phyloP scores from a whole-genome alignment of 2,888 invertebrate genomes.

The Heliconius erato region DNA sequence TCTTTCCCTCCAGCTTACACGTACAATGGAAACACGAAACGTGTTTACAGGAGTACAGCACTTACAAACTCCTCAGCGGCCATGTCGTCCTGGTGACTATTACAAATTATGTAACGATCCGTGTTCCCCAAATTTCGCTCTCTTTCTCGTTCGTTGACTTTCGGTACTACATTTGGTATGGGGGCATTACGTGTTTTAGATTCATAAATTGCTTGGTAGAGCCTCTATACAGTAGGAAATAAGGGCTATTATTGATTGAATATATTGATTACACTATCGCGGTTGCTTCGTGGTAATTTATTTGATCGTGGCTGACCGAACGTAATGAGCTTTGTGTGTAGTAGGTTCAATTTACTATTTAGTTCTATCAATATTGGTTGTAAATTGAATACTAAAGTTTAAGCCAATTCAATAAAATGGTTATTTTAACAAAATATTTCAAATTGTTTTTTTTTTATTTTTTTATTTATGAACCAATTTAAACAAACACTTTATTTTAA shows the following conservation, averaged over 20 bases:
- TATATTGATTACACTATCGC: neutral
- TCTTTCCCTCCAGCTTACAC: constrained; percentile 34
- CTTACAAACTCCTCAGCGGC: constrained; percentile 56
- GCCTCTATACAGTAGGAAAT: neutral
- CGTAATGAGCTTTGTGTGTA: too few relatives aligned
- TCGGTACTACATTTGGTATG: neutral
- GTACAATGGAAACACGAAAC: constrained; percentile 21
- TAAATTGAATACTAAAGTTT: too few relatives aligned
- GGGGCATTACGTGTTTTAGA: neutral
- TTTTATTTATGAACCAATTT: too few relatives aligned
- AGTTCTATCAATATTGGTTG: too few relatives aligned
- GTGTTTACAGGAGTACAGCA: constrained; percentile 41
- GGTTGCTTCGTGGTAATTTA: too few relatives aligned
- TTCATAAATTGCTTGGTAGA: neutral
- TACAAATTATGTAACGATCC: constrained; percentile 80
- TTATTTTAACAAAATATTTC: too few relatives aligned
- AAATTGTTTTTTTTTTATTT: too few relatives aligned
- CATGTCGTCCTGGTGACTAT: constrained; percentile 72
- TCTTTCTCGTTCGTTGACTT: constrained; percentile 23
- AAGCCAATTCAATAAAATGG: too few relatives aligned
- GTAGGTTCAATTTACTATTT: too few relatives aligned
- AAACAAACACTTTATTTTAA: too few relatives aligned
- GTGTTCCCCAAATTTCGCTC: constrained; percentile 32
- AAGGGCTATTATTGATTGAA: neutral
- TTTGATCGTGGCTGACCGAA: too few relatives aligned